phyloP scores from a whole-genome alignment of 1,140 invertebrate species.

The Macrotrachela quadricornifera region DNA sequence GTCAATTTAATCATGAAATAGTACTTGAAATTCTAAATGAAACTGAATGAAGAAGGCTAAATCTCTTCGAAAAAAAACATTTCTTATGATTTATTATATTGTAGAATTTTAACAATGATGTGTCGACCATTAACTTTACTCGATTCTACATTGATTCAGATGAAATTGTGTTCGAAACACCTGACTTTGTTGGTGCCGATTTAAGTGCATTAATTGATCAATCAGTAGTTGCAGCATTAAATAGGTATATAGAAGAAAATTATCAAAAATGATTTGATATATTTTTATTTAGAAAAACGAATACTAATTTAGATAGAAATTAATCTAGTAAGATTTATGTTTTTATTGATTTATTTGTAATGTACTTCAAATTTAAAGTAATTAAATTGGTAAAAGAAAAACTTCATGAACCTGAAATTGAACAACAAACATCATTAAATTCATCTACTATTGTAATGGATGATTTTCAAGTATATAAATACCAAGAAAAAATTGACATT shows the following conservation, averaged over 20 bases:
- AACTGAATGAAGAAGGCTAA: constrained; percentile 42
- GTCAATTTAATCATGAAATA: constrained; percentile 79
- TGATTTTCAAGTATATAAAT: constrained; percentile 1
- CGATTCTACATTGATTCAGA: neutral
- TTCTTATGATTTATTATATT: neutral
- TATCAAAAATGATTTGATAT: too few species aligned
- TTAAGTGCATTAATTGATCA: constrained; percentile 37
- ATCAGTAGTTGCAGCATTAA: constrained; percentile 1
- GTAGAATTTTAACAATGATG: constrained; percentile 1
- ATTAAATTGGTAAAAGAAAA: constrained; percentile 3
- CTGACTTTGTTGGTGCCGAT: constrained; percentile 35
- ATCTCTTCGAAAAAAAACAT: constrained; percentile 6
- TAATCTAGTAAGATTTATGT: neutral
- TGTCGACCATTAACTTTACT: neutral
- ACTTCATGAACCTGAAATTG: neutral
- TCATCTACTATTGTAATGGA: neutral
- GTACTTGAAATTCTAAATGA: constrained; percentile 73
- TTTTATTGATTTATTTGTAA: neutral
- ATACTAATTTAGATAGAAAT: neutral
- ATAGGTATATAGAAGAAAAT: neutral
- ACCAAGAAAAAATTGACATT: too few species aligned
- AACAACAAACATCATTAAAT: neutral
- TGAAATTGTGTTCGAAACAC: constrained; percentile 12
- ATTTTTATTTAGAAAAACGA: neutral
- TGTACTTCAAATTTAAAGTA: neutral